phyloP scores from a whole-genome alignment of 2,113 vertebrate species.

The Garra rufa region DNA sequence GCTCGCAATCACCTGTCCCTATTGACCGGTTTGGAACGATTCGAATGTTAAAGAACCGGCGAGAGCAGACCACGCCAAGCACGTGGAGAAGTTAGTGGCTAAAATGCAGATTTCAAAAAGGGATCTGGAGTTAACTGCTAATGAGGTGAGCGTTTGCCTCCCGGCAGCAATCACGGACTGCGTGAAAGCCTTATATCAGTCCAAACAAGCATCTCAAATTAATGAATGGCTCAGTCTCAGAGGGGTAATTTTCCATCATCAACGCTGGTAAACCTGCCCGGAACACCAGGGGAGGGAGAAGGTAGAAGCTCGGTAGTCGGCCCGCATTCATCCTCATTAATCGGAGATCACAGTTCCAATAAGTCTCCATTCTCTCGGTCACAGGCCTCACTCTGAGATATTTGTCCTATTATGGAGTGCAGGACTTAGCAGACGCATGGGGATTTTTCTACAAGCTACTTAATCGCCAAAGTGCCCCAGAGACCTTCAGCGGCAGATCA shows the following conservation, averaged over 20 bases:
- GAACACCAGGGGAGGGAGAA: constrained; percentile 57
- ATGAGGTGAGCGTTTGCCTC: constrained; percentile 73
- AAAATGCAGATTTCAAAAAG: constrained; percentile 42
- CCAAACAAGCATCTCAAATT: constrained; percentile 81
- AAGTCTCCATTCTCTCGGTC: constrained; percentile 61
- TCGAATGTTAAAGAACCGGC: constrained; percentile 8
- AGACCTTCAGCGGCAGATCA: constrained; percentile 64
- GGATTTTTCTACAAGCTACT: constrained; percentile 25
- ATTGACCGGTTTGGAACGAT: not conserved
- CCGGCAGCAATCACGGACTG: constrained; percentile 69
- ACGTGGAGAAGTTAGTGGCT: constrained; percentile 23
- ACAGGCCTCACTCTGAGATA: constrained; percentile 58
- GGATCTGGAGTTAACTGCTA: constrained; percentile 67
- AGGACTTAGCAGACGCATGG: constrained; percentile 31
- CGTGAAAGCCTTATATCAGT: constrained; percentile 78
- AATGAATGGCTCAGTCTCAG: constrained; percentile 78
- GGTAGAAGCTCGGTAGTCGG: not conserved
- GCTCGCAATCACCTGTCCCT: constrained; percentile 12
- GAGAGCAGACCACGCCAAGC: constrained; percentile 2
- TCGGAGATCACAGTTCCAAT: constrained; percentile 69
- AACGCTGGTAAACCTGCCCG: constrained; percentile 71
- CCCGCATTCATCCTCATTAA: constrained; percentile 74
- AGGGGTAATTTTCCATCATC: constrained; percentile 80
- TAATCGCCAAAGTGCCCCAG: constrained; percentile 53
- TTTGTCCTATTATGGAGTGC: constrained; percentile 64